These are phyloP conservation scores for Hesperia comma DNA, from an alignment of 2,888 invertebrate genomes.

Conservation along the genomic window DNA sequence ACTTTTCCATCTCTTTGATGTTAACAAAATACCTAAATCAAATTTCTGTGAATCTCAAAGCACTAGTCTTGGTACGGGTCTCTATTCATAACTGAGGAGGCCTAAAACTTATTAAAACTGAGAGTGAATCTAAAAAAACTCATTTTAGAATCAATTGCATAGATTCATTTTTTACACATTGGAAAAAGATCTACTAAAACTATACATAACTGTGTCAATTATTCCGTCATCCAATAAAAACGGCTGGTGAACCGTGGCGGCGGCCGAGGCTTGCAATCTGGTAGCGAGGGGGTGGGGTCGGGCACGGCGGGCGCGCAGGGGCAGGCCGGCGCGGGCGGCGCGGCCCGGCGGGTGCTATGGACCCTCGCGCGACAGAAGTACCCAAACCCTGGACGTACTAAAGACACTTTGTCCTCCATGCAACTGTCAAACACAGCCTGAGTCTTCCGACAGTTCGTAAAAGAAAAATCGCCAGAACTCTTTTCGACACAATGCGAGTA, in stretches of 20 bases:
- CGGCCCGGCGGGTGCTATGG: conserved; percentile 82
- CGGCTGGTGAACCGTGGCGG: conserved; percentile 86
- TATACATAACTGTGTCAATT: conserved; percentile 4
- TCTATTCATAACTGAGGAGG: no score
- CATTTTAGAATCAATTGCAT: background rate
- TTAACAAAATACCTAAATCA: no score
- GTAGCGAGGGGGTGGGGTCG: conserved; percentile 86
- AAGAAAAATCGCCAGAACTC: conserved; percentile 87
- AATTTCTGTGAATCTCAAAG: no score
- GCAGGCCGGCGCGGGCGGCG: conserved; percentile 81
- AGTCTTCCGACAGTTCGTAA: conserved; percentile 90
- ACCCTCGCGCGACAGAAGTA: conserved; percentile 90
- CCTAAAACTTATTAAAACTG: no score
- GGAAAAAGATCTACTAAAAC: background rate
- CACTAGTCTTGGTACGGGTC: no score
- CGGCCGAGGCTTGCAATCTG: conserved; percentile 83
- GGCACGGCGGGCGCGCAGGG: conserved; percentile 83
- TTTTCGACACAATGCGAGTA: conserved; percentile 90
- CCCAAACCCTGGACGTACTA: conserved; percentile 91
- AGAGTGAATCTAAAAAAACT: background rate
- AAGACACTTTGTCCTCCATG: conserved; percentile 88
- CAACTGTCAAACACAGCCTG: conserved; percentile 93
- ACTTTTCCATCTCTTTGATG: no score
- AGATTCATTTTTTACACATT: background rate
- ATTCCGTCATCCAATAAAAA: conserved; percentile 79